A percentile compares a stretch with the other conserved stretches of the same genome.
Conservation (phyloP, 2,113 vertebrate species). For the Leucosticte australis region DNA sequence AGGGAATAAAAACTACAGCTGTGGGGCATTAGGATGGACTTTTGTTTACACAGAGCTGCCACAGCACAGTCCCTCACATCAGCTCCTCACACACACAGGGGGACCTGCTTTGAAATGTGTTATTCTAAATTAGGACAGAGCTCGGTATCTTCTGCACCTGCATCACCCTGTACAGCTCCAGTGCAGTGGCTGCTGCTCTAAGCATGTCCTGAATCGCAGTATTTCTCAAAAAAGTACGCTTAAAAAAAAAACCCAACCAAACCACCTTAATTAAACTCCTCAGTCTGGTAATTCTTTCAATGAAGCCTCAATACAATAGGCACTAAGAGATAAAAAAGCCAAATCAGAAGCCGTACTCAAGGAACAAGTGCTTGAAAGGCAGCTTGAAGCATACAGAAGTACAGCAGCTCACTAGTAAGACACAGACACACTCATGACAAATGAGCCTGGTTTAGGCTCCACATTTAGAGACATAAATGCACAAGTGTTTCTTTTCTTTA, state of each 20-base stretch:
- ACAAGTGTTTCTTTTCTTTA: neutral
- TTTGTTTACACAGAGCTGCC: neutral
- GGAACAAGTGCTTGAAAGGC: neutral
- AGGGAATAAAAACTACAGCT: neutral
- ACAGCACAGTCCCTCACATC: neutral
- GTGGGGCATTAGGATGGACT: neutral
- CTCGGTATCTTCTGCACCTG: neutral
- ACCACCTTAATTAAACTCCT: neutral
- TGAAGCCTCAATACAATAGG: neutral
- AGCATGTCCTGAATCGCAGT: neutral
- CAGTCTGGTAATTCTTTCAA: neutral
- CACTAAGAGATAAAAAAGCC: neutral
- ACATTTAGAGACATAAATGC: neutral
- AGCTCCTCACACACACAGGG: neutral
- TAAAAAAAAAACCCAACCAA: neutral
- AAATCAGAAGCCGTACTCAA: neutral
- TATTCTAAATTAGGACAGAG: neutral
- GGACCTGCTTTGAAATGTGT: neutral
- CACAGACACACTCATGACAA: neutral
- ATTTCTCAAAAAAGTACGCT: neutral
- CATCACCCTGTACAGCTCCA: neutral
- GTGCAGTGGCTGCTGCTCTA: neutral
- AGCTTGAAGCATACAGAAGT: neutral
- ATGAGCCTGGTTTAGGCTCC: neutral
- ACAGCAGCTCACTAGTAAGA: neutral